phyloP scores from a whole-genome alignment of 1,140 invertebrate genomes.

The Bactericera cockerelli region DNA sequence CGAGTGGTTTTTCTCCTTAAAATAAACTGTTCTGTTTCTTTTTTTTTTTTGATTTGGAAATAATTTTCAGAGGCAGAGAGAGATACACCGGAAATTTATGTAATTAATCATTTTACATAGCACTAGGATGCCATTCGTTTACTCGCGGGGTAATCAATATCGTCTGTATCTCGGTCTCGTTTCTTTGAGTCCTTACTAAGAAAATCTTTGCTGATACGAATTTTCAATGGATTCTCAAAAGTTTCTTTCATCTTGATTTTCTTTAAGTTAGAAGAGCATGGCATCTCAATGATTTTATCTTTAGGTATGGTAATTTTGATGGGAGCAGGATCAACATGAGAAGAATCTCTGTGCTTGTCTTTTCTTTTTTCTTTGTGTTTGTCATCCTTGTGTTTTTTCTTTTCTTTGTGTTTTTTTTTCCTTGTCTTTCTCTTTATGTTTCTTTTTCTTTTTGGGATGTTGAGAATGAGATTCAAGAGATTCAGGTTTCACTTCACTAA shows the following conservation, averaged over 20 bases:
- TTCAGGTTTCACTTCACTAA: conserved; percentile 24
- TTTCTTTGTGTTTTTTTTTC: conserved; percentile 29
- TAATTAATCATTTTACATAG: too few species aligned
- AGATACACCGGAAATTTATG: too few species aligned
- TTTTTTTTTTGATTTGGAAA: too few species aligned
- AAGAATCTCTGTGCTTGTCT: conserved; percentile 20
- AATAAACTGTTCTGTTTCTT: too few species aligned
- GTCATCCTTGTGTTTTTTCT: conserved; percentile 26
- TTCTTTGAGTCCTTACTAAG: conserved; percentile 1
- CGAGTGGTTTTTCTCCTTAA: too few species aligned
- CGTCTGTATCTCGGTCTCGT: neutral
- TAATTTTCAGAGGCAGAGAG: too few species aligned
- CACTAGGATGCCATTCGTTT: neutral
- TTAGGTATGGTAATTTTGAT: conserved; percentile 50
- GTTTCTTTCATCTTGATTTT: neutral
- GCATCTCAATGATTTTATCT: conserved; percentile 36
- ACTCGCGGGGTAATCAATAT: conserved; percentile 9
- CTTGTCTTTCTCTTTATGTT: conserved; percentile 35
- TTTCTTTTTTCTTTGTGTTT: conserved; percentile 26
- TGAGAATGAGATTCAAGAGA: conserved; percentile 21
- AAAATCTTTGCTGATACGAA: conserved; percentile 44
- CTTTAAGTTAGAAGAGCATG: conserved; percentile 18
- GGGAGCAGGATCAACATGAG: conserved; percentile 18
- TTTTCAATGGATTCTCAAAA: conserved; percentile 32
- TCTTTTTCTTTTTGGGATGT: conserved; percentile 44